Evolutionary conservation across 2,797 vertebrate species (phyloP), one percentile per base, ranked within the genome.

Genomic region (Gallirallus australis): DNA sequence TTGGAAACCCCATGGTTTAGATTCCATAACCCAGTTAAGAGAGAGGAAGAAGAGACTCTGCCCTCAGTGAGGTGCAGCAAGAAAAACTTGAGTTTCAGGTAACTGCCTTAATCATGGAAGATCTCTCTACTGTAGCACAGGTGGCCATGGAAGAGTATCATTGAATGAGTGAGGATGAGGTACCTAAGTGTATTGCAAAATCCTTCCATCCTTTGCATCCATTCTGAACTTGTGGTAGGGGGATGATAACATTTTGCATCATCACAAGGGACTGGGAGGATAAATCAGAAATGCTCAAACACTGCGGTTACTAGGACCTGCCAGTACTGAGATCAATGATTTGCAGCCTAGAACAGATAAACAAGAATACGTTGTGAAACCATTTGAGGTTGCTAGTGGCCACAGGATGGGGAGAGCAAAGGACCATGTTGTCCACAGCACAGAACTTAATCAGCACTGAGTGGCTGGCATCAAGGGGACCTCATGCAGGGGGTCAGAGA

Each of bases 51-150:
- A 81, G 61, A 86, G 15, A n/a, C 47, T 93, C 6, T 57, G 92
- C 59, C 35, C 3, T 63, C 42, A 71, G 27, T 39, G 40, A 86
- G 37, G 70, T 63, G 42, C 68, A 76, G 66, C 89, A 79, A 88
- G 72, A 90, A 77, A 91, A 88, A 86, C 87, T 69, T 50, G 87
- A 91, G 54, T 89, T 94, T 96, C 89, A 86, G 52, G 80, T 78
- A 56, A 17, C 42, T 77, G 25, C 35, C 63, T 90, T 72, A 66
- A 76, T 65, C 47, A 28, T 12, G 31, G 14, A 30, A 83, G 40
- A 69, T 85, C 16, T 89, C 76, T 77, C 24, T 9, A 14, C 64
- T 85, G 33, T 64, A 86, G 59, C 37, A 45, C 3, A 42, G 39
- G 24, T 86, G 82, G 77, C 78, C 60, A 64, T 2, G 1, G 31